These are phyloP conservation scores for Brachyopa scutellaris DNA, from an alignment of 2,888 invertebrate species.

Conservation along the genomic window DNA sequence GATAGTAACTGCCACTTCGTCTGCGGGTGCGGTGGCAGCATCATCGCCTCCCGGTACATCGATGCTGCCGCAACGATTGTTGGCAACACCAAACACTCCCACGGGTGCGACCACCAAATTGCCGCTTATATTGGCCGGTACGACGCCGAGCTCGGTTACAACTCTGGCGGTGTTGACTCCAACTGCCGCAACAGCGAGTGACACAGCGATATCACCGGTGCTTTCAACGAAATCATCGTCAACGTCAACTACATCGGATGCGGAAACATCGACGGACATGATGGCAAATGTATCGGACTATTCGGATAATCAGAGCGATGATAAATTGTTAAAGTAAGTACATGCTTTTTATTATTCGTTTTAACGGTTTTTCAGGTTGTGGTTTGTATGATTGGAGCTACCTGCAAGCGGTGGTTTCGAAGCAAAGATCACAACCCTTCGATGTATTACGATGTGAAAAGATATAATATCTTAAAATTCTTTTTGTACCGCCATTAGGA, in stretches of 20 bases:
- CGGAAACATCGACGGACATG: constrained; percentile 60
- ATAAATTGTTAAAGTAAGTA: constrained; percentile 69
- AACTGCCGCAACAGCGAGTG: constrained; percentile 22
- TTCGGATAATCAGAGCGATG: constrained; percentile 66
- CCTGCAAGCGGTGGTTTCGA: too few species aligned
- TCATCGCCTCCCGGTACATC: constrained; percentile 30
- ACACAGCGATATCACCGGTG: constrained; percentile 64
- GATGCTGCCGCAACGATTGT: constrained; percentile 20
- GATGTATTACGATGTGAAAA: too few species aligned
- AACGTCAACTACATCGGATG: constrained; percentile 55
- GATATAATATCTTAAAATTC: too few species aligned
- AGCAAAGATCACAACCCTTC: too few species aligned
- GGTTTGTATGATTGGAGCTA: too few species aligned
- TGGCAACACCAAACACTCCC: background rate
- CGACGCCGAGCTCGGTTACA: constrained; percentile 34
- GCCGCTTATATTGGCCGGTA: constrained; percentile 37
- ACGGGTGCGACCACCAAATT: constrained; percentile 24
- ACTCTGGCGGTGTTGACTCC: constrained; percentile 50
- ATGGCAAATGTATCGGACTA: constrained; percentile 52
- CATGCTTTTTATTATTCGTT: background rate
- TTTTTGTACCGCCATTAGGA: too few species aligned
- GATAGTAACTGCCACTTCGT: constrained; percentile 31
- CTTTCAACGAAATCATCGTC: constrained; percentile 62
- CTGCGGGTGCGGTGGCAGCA: background rate
- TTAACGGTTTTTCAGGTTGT: background rate